These are phyloP conservation scores for Drosophila pseudoobscura DNA, from an alignment of 1,140 invertebrate genomes.

Conservation along the genomic window DNA sequence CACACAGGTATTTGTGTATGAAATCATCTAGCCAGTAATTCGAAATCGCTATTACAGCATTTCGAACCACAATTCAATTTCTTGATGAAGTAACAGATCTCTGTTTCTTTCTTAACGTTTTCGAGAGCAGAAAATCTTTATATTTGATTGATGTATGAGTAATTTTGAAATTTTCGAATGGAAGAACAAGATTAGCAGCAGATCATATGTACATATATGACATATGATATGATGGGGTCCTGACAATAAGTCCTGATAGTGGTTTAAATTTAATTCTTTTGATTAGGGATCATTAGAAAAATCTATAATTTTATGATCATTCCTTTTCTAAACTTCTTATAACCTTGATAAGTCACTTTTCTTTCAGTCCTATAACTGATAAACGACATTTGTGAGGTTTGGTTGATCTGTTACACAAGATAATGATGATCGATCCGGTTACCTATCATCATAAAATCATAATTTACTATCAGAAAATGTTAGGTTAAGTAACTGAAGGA, in stretches of 20 bases:
- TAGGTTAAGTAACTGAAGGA: slow-evolving; percentile 44
- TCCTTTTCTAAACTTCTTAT: neutral
- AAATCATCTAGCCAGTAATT: slow-evolving; percentile 71
- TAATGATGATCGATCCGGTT: slow-evolving; percentile 13
- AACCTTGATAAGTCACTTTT: slow-evolving; percentile 22
- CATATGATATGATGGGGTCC: neutral
- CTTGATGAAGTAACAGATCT: slow-evolving; percentile 53
- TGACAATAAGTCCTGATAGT: neutral
- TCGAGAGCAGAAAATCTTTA: slow-evolving; percentile 16
- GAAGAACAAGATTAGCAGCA: too few species aligned
- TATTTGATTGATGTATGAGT: slow-evolving; percentile 24
- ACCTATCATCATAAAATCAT: slow-evolving; percentile 4
- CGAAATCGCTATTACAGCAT: slow-evolving; percentile 63
- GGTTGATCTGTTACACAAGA: slow-evolving; percentile 35
- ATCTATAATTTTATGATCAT: neutral
- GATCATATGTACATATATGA: neutral
- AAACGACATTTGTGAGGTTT: neutral
- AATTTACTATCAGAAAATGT: slow-evolving; percentile 13
- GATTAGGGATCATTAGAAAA: neutral
- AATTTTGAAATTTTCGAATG: neutral
- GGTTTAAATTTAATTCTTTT: neutral
- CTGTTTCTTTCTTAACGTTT: slow-evolving; percentile 15
- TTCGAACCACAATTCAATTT: slow-evolving; percentile 29
- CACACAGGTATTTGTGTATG: slow-evolving; percentile 58
- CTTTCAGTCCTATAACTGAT: too few species aligned